A percentile compares a stretch with the other conserved stretches of the same genome.
Evolutionary conservation across 2,888 invertebrate species (phyloP).

Genomic region (Xestia xanthographa): DNA sequence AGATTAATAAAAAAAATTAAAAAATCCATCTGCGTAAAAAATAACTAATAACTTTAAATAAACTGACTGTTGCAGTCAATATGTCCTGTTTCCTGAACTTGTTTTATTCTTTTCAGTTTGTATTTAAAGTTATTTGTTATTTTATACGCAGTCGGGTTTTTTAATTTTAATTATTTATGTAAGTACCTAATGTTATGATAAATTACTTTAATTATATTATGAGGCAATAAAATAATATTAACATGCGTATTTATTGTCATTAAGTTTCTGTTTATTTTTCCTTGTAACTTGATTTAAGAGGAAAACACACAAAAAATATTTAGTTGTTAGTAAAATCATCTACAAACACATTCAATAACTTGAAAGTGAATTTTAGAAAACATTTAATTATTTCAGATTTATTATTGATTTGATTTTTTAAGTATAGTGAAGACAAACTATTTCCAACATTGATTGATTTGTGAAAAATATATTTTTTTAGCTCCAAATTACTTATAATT

Average conservation of each 20-base stretch:
- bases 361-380: too few species aligned
- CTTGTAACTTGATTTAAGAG: constrained; percentile 41
- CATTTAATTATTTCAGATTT: neutral
- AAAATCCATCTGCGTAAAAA: too few species aligned
- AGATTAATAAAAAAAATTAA: too few species aligned
- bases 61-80: too few species aligned
- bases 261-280: constrained; percentile 14
- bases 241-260: neutral
- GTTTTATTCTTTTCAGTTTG: too few species aligned
- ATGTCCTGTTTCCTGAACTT: too few species aligned
- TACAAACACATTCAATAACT: neutral
- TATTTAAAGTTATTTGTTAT: too few species aligned
- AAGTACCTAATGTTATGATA: too few species aligned
- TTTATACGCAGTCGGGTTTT: too few species aligned
- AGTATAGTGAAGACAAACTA: neutral
- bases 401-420: neutral
- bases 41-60: too few species aligned
- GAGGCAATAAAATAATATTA: constrained; percentile 20
- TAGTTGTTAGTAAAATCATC: neutral
- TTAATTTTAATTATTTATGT: too few species aligned
- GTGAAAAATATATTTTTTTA: neutral
- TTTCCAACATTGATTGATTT: neutral
- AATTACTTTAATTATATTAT: neutral
- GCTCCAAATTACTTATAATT: neutral
- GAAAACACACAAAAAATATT: constrained; percentile 24